A percentile compares a stretch with the other conserved stretches of the same genome.
Conservation (phyloP, 2,888 invertebrate genomes). For the Linyphia triangularis region DNA sequence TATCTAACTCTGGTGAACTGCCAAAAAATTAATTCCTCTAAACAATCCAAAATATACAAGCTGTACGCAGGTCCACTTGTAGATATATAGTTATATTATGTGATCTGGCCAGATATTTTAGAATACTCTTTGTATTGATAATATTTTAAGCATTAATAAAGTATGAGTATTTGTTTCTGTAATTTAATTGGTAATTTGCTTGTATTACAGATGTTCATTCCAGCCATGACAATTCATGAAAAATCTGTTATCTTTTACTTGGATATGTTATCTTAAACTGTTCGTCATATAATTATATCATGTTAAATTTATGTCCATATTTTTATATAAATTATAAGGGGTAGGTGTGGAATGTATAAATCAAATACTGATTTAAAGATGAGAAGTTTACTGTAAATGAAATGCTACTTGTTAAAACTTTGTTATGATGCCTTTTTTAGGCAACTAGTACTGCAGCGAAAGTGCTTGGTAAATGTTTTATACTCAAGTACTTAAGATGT, state of each 20-base stretch:
- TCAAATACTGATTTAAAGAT: neutral
- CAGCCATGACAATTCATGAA: constrained; percentile 19
- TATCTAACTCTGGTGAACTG: too few species aligned
- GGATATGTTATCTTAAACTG: neutral
- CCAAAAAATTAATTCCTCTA: too few species aligned
- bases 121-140: too few species aligned
- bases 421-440: constrained; percentile 2
- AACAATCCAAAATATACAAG: too few species aligned
- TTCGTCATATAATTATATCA: neutral
- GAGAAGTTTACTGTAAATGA: neutral
- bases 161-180: too few species aligned
- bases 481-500: constrained; percentile 15
- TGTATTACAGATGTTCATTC: constrained; percentile 35
- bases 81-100: too few species aligned
- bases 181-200: too few species aligned
- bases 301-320: constrained; percentile 22
- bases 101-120: too few species aligned
- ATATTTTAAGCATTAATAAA: too few species aligned
- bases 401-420: neutral
- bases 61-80: too few species aligned
- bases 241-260: constrained; percentile 6
- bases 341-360: neutral
- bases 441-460: neutral
- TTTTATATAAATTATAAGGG: constrained; percentile 9
- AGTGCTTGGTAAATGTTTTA: neutral